Evolutionary conservation across 2,797 vertebrate species (phyloP).

Genomic region (Hylomyscus alleni): DNA sequence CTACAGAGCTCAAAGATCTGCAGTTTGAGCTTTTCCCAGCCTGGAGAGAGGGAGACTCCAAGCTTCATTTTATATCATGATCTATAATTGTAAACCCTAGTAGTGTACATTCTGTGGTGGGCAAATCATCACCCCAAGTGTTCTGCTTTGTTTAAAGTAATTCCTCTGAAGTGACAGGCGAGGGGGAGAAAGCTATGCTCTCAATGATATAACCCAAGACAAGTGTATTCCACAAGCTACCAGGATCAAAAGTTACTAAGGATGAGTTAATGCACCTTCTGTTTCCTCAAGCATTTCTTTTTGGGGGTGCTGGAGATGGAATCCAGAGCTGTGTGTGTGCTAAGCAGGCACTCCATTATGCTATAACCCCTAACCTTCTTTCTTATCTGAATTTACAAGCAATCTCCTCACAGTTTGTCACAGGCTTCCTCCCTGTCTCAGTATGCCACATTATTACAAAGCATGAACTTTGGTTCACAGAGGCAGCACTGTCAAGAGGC

Average conservation of each 20-base stretch:
- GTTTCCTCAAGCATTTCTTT: background rate
- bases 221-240: background rate
- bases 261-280: background rate
- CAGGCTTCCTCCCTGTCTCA: background rate
- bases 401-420: background rate
- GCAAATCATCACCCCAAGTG: background rate
- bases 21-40: background rate
- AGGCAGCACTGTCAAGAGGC: background rate
- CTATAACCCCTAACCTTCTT: background rate
- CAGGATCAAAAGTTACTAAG: background rate
- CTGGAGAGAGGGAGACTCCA: background rate
- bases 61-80: background rate
- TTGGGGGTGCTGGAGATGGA: background rate
- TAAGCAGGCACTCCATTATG: no score
- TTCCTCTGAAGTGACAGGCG: background rate
- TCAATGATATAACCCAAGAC: background rate
- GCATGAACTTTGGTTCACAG: background rate
- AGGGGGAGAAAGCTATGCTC: background rate
- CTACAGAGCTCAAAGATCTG: background rate
- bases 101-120: background rate
- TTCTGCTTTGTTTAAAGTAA: conserved; percentile 5
- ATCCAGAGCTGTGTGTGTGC: background rate
- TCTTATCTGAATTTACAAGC: background rate
- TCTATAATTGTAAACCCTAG: background rate
- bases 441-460: background rate